Evolutionary conservation across 2,797 vertebrate species (phyloP), one percentile per base, ranked within the genome.

Genomic region (Urosaurus nigricauda): DNA sequence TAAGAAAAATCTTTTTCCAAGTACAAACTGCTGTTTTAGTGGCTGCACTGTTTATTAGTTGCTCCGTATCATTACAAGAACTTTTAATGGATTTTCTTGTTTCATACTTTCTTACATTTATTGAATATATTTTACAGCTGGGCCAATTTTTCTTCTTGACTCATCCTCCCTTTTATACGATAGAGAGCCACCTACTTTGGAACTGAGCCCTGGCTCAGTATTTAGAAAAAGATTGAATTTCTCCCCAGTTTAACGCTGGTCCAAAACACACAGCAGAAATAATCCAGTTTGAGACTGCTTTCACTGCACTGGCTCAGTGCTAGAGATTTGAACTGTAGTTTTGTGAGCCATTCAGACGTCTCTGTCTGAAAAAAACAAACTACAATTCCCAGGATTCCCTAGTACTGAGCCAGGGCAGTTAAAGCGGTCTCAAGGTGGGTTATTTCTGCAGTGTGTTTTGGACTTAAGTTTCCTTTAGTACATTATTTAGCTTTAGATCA

Each of bases 181-280:
- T 9, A 24, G 90, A 43, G 43, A 94, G 92, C 79, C 1, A 29
- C 93, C 95, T 94, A 92, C 86, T 93, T 43, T 60, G 68, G 51
- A 56, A 32, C 86, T 83, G 87, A 91, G 60, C 83, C 91, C 87
- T 91, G 94, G 94, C 92, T 93, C 93, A 88, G 92, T 91, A 84
- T 83, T 92, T 86, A 63, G 79, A 81, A 88, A 60, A 80, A 17
- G 24, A 89, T 86, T 63, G 26, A 58, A 93, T 94, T 94, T 91
- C 89, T 63, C 24, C 37, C 91, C 90, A 86, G 89, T 89, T 6
- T 35, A 53, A 26, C 5, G 3, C 6, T 58, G 58, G 47, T 51
- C 47, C 6, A 7, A 51, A 51, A 51, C 47, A 7, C 47, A 51
- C 6, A 7, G 47, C 47, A 51, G 47, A 51, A 51, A 7, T 51